A percentile compares a stretch with the other conserved stretches of the same genome.
Conservation (phyloP, 2,797 vertebrate species). For the Manis javanica region DNA sequence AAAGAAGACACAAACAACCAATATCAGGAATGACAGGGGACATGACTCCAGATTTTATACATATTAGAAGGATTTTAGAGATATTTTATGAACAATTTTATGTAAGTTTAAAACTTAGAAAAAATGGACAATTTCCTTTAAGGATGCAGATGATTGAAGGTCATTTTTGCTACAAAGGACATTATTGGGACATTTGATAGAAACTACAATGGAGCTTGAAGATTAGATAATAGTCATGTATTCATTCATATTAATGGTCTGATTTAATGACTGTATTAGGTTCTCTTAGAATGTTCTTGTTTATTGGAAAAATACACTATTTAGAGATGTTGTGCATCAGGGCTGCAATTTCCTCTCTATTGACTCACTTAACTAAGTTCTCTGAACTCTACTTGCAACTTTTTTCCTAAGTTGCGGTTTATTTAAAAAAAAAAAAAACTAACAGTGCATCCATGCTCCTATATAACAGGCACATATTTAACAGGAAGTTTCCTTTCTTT, state of each 20-base stretch:
- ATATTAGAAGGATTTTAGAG: too few species aligned
- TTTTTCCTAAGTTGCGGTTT: slow-evolving; percentile 68
- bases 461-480: too few species aligned
- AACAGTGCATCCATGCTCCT: too few species aligned
- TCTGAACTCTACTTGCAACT: slow-evolving; percentile 80
- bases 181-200: slow-evolving; percentile 1
- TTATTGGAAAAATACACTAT: not conserved
- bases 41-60: too few species aligned
- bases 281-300: slow-evolving; percentile 36
- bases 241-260: not conserved
- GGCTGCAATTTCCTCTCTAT: not conserved
- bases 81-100: too few species aligned
- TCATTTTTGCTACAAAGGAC: not conserved
- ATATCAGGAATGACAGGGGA: too few species aligned
- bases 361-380: not conserved
- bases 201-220: not conserved
- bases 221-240: not conserved
- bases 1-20: too few species aligned
- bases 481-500: too few species aligned
- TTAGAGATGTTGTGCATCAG: not conserved
- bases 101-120: too few species aligned
- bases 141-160: not conserved
- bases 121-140: not conserved
- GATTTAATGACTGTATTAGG: not conserved
- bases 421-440: too few species aligned